A percentile compares a stretch with the other conserved stretches of the same genome.
Conservation (phyloP, 2,113 vertebrate species). For the Hippocampus comes region DNA sequence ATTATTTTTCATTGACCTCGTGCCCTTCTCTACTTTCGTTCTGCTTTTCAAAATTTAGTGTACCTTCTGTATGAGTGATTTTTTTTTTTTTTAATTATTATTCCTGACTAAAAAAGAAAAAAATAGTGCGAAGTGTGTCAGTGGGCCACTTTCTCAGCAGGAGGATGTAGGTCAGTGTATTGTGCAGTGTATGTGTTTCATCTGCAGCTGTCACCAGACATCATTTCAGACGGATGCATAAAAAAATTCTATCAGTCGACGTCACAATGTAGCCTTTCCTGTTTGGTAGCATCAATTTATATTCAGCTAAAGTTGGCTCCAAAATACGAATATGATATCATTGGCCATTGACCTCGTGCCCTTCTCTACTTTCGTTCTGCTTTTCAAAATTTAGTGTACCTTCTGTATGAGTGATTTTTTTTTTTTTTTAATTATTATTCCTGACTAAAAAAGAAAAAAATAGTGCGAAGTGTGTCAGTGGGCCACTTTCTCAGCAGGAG, state of each 20-base stretch:
- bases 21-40: neutral
- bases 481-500: constrained; percentile 6
- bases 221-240: neutral
- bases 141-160: constrained; percentile 9
- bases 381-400: neutral
- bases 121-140: constrained; percentile 19
- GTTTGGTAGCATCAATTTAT: neutral
- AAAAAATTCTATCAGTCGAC: neutral
- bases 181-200: neutral
- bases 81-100: too few relatives aligned
- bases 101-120: neutral
- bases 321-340: too few relatives aligned
- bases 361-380: neutral
- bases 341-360: too few relatives aligned
- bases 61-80: neutral
- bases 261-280: neutral
- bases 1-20: neutral
- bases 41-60: neutral
- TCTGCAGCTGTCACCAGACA: neutral
- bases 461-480: constrained; percentile 17
- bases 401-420: neutral
- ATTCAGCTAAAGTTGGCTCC: too few relatives aligned
- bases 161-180: constrained; percentile 40
- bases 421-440: neutral
- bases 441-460: neutral